Conservation (phyloP, 2,113 vertebrate species). For the Chascanopsetta lugubris region DNA sequence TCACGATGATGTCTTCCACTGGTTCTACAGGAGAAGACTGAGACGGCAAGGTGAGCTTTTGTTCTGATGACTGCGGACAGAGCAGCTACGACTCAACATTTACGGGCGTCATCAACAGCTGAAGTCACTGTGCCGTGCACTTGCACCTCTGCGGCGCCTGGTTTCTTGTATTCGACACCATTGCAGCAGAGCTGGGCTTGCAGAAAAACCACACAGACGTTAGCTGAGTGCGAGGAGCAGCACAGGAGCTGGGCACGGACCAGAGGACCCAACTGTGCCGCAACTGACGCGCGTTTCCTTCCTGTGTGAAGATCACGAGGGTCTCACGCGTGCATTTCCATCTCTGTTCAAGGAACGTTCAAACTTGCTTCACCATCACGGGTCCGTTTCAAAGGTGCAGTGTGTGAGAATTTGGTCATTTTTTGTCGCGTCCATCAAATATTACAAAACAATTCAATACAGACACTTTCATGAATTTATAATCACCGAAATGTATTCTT, state of each 20-base stretch:
- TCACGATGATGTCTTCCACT: no score
- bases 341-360: constrained; percentile 26
- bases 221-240: neutral
- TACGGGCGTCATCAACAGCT: neutral
- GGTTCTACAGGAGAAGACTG: neutral
- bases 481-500: no score
- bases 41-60: neutral
- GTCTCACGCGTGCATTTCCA: constrained; percentile 32
- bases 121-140: neutral
- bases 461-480: no score
- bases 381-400: no score
- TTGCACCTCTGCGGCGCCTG: neutral
- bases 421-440: no score
- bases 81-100: neutral
- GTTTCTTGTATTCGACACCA: constrained; percentile 19
- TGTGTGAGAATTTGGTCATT: no score
- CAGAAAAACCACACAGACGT: constrained; percentile 34
- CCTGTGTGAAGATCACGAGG: constrained; percentile 64
- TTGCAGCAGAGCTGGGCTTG: neutral
- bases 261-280: constrained; percentile 14
- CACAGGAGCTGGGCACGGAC: constrained; percentile 29
- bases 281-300: constrained; percentile 64
- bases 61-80: neutral
- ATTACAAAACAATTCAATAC: no score
- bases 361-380: no score